Evolutionary conservation across 2,888 invertebrate species (phyloP).

Genomic region (Labia minor): DNA sequence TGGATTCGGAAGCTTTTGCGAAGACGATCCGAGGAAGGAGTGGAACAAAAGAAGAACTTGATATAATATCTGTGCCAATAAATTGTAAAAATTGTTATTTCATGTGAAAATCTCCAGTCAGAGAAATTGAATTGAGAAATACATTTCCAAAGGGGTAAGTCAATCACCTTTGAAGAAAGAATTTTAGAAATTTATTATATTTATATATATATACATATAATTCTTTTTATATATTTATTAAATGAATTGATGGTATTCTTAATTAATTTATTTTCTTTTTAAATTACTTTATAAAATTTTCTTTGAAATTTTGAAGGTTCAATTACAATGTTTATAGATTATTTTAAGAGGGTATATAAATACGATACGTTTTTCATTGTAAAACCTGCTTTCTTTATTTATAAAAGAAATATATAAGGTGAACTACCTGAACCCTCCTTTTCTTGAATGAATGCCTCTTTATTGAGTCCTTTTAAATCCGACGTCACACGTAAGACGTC

Average conservation of each 20-base stretch:
- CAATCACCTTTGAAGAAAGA: no score
- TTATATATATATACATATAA: no score
- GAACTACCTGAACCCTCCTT: neutral
- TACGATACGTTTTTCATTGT: neutral
- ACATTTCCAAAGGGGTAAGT: no score
- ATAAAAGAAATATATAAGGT: neutral
- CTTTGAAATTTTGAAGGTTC: neutral
- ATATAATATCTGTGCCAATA: neutral
- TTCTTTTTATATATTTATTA: no score
- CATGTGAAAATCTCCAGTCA: no score
- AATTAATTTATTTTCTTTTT: neutral
- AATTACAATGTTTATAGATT: neutral
- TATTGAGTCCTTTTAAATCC: conserved; percentile 1
- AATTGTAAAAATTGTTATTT: no score
- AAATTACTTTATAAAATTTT: neutral
- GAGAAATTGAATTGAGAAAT: no score
- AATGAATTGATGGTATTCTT: no score
- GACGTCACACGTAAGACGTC: conserved; percentile 2
- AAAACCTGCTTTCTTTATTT: neutral
- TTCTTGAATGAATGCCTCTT: neutral
- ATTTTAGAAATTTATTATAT: no score
- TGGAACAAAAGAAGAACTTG: neutral
- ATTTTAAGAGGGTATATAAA: neutral
- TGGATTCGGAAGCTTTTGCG: neutral
- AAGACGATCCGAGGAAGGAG: neutral